Evolutionary conservation across 2,888 invertebrate species (phyloP).

Genomic region (Laspeyria flexula): DNA sequence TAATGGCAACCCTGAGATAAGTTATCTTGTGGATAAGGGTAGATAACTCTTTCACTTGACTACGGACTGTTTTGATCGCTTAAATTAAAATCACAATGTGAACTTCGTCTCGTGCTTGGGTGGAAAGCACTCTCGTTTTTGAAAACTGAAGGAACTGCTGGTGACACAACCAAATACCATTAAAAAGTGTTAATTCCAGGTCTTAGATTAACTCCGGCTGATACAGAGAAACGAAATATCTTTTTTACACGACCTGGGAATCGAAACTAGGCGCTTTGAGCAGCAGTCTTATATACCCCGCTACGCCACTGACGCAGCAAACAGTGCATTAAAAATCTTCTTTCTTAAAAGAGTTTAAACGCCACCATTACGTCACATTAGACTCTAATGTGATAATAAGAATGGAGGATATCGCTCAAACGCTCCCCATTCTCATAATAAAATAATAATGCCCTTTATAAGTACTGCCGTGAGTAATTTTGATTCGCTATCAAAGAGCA

Average conservation of each 20-base stretch:
- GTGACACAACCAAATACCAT: too few relatives aligned
- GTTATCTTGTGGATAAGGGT: slow-evolving; percentile 3
- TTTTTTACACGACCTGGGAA: too few relatives aligned
- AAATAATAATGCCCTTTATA: slow-evolving; percentile 36
- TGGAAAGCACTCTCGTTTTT: too few relatives aligned
- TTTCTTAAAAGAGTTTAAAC: slow-evolving; percentile 13
- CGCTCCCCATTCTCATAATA: slow-evolving; percentile 37
- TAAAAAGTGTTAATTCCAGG: too few relatives aligned
- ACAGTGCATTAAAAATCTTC: too few relatives aligned
- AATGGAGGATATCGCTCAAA: slow-evolving; percentile 18
- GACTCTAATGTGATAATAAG: slow-evolving; percentile 37
- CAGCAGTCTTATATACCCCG: too few relatives aligned
- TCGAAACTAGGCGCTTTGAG: too few relatives aligned
- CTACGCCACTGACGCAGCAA: too few relatives aligned
- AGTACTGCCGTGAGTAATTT: slow-evolving; percentile 35
- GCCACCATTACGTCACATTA: slow-evolving; percentile 27
- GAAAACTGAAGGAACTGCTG: too few relatives aligned
- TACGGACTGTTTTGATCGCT: slow-evolving; percentile 3
- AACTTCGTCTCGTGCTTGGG: too few relatives aligned
- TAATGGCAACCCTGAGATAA: neutral
- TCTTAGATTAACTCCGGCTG: too few relatives aligned
- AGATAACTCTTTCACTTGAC: neutral
- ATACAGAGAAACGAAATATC: too few relatives aligned
- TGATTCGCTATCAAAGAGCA: slow-evolving; percentile 43
- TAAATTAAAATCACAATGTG: neutral